These are phyloP conservation scores for Otocyon megalotis DNA, from an alignment of 2,113 vertebrate species.

Conservation along the genomic window DNA sequence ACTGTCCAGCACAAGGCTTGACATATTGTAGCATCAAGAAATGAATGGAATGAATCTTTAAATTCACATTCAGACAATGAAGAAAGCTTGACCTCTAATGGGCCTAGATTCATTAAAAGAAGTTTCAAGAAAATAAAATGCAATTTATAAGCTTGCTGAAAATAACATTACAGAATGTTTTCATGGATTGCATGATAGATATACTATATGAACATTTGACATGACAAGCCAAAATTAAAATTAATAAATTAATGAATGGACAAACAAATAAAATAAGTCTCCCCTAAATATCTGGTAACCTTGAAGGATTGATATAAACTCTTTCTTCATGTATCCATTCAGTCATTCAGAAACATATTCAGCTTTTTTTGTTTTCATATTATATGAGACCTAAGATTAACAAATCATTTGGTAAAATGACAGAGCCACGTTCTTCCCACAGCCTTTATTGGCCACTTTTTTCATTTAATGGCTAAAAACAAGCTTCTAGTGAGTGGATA, in stretches of 20 bases:
- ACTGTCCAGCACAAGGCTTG: neutral
- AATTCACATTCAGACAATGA: constrained; percentile 1
- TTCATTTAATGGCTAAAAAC: neutral
- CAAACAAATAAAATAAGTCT: neutral
- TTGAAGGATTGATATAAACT: neutral
- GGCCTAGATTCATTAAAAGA: neutral
- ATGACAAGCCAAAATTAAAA: constrained; percentile 15
- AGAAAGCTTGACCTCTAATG: neutral
- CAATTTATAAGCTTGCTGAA: neutral
- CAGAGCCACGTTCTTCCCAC: neutral
- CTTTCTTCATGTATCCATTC: neutral
- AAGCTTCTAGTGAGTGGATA: neutral
- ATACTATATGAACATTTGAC: neutral
- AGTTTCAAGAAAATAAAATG: constrained; percentile 13
- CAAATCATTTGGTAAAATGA: neutral
- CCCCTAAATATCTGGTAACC: neutral
- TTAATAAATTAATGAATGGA: neutral
- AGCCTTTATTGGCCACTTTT: neutral
- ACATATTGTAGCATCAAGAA: neutral
- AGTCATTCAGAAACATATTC: neutral
- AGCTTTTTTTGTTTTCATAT: neutral
- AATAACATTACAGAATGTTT: constrained; percentile 2
- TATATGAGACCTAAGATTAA: neutral
- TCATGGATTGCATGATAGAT: neutral
- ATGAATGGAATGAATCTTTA: neutral